Percentiles rank a stretch among this genome's conserved stretches.
Conservation (phyloP, 1,140 invertebrate species). For the Temnothorax longispinosus region DNA sequence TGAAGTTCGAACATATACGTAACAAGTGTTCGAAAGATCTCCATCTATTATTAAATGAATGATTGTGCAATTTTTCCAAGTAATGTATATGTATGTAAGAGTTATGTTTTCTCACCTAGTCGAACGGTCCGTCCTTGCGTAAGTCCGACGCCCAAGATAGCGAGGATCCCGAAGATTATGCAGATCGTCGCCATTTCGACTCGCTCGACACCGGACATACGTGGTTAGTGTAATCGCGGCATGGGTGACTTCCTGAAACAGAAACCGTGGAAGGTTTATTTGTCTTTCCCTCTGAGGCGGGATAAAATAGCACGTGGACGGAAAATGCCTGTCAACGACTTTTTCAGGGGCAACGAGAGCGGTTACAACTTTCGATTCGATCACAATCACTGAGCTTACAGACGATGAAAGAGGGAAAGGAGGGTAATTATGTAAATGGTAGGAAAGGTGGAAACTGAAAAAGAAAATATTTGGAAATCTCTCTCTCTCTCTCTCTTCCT, state of each 20-base stretch:
- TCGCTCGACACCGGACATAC: slow-evolving; percentile 63
- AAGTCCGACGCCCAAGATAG: slow-evolving; percentile 68
- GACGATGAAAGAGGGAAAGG: neutral
- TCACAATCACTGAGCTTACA: neutral
- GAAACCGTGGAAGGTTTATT: slow-evolving; percentile 53
- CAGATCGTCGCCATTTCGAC: slow-evolving; percentile 77
- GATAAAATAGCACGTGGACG: slow-evolving; percentile 1
- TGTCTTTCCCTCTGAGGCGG: neutral
- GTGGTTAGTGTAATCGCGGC: slow-evolving; percentile 70
- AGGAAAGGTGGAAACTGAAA: neutral
- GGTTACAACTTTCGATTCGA: neutral
- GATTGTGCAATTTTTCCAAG: neutral
- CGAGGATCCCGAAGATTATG: slow-evolving; percentile 75
- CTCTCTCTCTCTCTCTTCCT: neutral
- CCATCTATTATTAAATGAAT: neutral
- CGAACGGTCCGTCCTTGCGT: slow-evolving; percentile 70
- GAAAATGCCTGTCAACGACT: neutral
- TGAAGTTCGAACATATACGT: neutral
- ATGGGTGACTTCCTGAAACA: slow-evolving; percentile 78
- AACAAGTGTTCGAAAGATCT: neutral
- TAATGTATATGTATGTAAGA: neutral
- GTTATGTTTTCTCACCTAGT: slow-evolving; percentile 74
- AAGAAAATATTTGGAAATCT: neutral
- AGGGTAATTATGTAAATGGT: neutral
- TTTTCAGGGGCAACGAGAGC: neutral